Evolutionary conservation across 2,113 vertebrate species (phyloP).

Genomic region (Emydura subglobosa): DNA sequence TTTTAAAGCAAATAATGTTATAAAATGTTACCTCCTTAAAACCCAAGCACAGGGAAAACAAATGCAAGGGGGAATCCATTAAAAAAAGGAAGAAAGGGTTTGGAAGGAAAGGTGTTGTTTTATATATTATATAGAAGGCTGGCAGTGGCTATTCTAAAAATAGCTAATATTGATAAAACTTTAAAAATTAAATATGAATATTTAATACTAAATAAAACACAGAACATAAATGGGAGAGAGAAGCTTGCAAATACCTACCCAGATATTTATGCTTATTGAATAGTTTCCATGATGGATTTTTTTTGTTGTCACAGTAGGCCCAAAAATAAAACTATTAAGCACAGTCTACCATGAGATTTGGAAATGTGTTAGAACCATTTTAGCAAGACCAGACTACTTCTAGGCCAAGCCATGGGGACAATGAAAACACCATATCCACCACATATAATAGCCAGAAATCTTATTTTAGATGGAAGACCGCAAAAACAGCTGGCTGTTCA

Average conservation of each 20-base stretch:
- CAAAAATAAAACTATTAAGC: not conserved
- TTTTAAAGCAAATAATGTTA: not conserved
- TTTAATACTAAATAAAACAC: not conserved
- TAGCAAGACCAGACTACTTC: not conserved
- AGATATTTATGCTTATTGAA: too few species aligned
- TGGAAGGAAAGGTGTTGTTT: not conserved
- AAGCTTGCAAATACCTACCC: not conserved
- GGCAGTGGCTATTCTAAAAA: not conserved
- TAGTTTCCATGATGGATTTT: not conserved
- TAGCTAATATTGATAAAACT: not conserved
- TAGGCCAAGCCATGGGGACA: not conserved
- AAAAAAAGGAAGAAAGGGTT: not conserved
- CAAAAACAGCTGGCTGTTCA: slow-evolving; percentile 2
- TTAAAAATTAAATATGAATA: not conserved
- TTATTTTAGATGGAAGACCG: not conserved
- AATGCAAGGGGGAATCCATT: not conserved
- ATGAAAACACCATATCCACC: slow-evolving; percentile 29
- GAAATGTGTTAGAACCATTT: not conserved
- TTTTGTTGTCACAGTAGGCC: not conserved
- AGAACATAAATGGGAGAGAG: not conserved
- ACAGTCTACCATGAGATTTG: not conserved
- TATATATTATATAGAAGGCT: not conserved
- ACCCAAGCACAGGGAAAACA: not conserved
- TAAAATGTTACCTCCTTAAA: slow-evolving; percentile 1
- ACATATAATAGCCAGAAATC: not conserved